Base-by-base conservation (phyloP, 2,797 vertebrate genomes). In the Aythya fuligula region DNA sequence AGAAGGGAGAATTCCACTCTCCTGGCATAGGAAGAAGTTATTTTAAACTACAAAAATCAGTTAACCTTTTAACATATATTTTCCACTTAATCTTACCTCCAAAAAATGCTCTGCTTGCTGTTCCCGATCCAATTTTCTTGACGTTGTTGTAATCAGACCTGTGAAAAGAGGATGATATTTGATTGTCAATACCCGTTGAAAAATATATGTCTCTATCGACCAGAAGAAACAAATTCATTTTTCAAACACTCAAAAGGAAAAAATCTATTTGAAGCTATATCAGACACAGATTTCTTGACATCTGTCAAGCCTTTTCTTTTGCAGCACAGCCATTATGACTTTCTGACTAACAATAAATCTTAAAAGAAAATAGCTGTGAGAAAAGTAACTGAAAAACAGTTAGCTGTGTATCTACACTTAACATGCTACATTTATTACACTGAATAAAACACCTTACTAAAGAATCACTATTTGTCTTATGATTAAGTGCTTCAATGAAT, bases 81-180 rank as follows among this genome's bases (percentile, higher is more conserved):
- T 81, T 67, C 47, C 81, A 62, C 61, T 61, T 34, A 72, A 14
- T 14, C 97, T 98, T 98, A 99, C 99, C 99, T 99, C 99, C 60
- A 99, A 97, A 95, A 99, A 98, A 73, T 99, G 99, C 80, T 99
- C 99, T 30, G 98, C 97, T 96, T 99, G 99, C 95, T 99, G 99
- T 73, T 99, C 99, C 5, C 99, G 98, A 96, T 99, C 99, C 97
- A 99, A 90, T 97, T 98, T 99, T 93, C 99, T 98, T 65, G 99
- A 98, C 2, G 99, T 99, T 73, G 99, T 99, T 58, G 98, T 98
- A 97, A 99, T 99, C 91, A 99, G 97, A 97, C 99, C 99, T 99
- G 97, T 72, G 97, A 87, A 92, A 84, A 97, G 94, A 96, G 16
- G 47, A 97, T 94, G 92, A 95, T 49, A 96, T 96, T 97, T 95